Conservation (phyloP, 2,113 vertebrate genomes). For the Pogonocichla stellata region DNA sequence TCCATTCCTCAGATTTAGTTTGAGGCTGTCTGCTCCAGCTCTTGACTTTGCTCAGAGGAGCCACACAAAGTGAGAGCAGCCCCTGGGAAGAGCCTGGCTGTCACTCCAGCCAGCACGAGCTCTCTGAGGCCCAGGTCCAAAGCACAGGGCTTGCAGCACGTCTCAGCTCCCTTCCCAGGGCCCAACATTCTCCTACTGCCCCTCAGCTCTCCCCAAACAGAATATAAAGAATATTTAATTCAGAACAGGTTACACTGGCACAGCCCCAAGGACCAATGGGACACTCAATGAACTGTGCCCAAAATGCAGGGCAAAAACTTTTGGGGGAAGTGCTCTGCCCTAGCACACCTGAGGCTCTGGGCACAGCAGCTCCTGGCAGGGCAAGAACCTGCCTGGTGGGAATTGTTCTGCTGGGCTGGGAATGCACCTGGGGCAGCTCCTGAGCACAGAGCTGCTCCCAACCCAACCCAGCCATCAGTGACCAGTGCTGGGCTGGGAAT, state of each 20-base stretch:
- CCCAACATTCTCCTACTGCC: not conserved
- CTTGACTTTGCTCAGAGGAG: not conserved
- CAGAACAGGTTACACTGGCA: rapidly evolving
- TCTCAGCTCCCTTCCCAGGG: not conserved
- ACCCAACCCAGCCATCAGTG: no score
- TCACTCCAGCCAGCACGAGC: not conserved
- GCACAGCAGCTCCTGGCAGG: not conserved
- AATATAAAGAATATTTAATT: not conserved
- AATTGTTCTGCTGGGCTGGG: not conserved
- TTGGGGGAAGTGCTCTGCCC: not conserved
- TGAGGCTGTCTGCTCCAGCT: not conserved
- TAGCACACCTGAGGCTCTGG: rapidly evolving
- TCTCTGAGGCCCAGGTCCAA: not conserved
- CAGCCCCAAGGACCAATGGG: rapidly evolving
- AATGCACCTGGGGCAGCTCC: rapidly evolving
- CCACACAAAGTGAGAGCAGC: not conserved
- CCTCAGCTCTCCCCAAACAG: not conserved
- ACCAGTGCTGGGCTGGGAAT: not conserved
- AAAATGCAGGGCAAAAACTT: not conserved
- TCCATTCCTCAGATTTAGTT: not conserved
- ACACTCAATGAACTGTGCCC: not conserved
- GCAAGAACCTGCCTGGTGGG: not conserved
- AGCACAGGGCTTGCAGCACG: not conserved
- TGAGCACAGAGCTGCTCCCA: not conserved
- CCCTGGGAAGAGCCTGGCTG: not conserved